Conservation (phyloP, 2,888 invertebrate species). For the Conus canariensis region DNA sequence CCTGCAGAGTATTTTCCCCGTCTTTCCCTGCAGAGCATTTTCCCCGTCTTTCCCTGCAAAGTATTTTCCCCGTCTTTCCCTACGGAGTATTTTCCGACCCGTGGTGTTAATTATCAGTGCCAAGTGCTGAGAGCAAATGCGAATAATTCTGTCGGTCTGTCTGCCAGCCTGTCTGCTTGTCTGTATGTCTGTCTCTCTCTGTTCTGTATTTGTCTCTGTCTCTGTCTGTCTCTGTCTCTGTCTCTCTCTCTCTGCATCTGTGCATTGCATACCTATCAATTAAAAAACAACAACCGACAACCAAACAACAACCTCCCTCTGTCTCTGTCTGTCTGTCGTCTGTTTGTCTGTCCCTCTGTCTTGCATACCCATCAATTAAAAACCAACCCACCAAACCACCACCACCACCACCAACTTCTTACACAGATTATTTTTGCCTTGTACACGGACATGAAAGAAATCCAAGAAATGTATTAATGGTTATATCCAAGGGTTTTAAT, state of each 20-base stretch:
- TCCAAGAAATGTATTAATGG: no score
- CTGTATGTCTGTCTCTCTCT: neutral
- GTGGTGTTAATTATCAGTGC: no score
- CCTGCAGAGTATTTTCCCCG: neutral
- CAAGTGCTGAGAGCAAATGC: no score
- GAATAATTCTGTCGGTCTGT: neutral
- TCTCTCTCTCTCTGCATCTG: neutral
- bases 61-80: neutral
- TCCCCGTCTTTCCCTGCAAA: neutral
- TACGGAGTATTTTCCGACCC: neutral
- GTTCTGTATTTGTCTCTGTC: neutral
- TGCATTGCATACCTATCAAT: no score
- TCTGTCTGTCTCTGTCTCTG: neutral
- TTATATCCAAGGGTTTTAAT: no score
- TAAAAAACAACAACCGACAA: no score
- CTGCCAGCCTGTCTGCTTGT: neutral
- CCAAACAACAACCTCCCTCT: no score
- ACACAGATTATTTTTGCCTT: no score
- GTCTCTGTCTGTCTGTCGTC: neutral
- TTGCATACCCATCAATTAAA: no score
- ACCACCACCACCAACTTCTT: no score
- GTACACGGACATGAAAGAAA: no score
- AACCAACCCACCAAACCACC: neutral
- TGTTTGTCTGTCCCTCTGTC: no score
- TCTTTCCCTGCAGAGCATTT: neutral